These are phyloP conservation scores for Vanessa cardui DNA, from an alignment of 2,888 invertebrate genomes.

Conservation along the genomic window DNA sequence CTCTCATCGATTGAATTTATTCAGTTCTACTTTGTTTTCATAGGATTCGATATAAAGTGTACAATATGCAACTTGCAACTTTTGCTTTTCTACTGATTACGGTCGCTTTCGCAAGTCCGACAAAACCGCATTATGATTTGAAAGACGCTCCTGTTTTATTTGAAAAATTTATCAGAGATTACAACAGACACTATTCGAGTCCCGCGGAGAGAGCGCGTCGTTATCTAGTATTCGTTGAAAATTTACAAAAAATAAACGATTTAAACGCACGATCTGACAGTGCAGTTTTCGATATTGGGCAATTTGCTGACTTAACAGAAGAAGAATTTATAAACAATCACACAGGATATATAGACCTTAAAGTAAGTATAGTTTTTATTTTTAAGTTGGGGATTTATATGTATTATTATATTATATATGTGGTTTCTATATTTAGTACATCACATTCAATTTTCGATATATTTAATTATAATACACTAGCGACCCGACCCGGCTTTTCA, in stretches of 20 bases:
- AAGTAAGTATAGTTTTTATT: neutral
- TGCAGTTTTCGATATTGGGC: neutral
- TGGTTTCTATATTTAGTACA: too few relatives aligned
- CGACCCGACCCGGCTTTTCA: too few relatives aligned
- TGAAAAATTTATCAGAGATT: slow-evolving; percentile 20
- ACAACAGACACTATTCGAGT: slow-evolving; percentile 20
- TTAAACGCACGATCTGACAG: neutral
- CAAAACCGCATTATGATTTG: slow-evolving; percentile 23
- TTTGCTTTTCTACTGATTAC: too few relatives aligned
- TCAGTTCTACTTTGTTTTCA: too few relatives aligned
- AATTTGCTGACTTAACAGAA: neutral
- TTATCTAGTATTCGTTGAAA: neutral
- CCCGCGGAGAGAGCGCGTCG: neutral
- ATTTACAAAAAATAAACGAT: neutral
- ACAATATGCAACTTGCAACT: too few relatives aligned
- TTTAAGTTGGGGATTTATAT: too few relatives aligned
- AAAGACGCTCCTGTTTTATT: slow-evolving; percentile 22
- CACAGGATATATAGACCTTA: neutral
- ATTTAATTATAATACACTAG: too few relatives aligned
- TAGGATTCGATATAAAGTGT: too few relatives aligned
- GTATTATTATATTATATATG: too few relatives aligned
- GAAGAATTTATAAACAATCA: neutral
- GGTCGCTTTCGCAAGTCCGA: neutral
- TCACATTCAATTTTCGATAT: too few relatives aligned
- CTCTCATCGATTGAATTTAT: too few relatives aligned